A percentile compares a stretch with the other conserved stretches of the same genome.
Conservation (phyloP, 2,888 invertebrate genomes). For the Pomacea canaliculata region DNA sequence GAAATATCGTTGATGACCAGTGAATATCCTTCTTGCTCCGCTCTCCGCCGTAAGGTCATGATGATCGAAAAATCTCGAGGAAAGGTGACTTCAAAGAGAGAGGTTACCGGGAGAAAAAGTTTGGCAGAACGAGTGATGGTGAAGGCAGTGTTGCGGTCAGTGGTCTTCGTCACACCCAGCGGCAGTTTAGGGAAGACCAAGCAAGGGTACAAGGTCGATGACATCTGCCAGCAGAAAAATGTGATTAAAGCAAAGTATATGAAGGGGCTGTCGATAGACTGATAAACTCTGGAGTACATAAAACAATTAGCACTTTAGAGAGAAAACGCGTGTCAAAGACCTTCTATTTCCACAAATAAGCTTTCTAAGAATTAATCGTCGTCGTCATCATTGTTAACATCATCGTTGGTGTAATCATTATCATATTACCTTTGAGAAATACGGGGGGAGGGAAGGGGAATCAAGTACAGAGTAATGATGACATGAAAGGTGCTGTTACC, state of each 20-base stretch:
- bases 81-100: slow-evolving; percentile 48
- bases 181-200: slow-evolving; percentile 55
- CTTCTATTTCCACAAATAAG: too few species aligned
- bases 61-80: slow-evolving; percentile 57
- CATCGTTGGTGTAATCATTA: too few species aligned
- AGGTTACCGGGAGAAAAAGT: slow-evolving; percentile 50
- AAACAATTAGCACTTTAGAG: too few species aligned
- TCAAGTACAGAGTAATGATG: too few species aligned
- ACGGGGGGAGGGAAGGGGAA: too few species aligned
- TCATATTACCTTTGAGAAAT: too few species aligned
- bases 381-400: too few species aligned
- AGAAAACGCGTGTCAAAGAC: too few species aligned
- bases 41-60: slow-evolving; percentile 44
- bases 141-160: slow-evolving; percentile 45
- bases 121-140: slow-evolving; percentile 49
- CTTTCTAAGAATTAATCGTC: too few species aligned
- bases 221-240: slow-evolving; percentile 35
- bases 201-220: slow-evolving; percentile 46
- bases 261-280: background rate
- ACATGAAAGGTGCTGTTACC: too few species aligned
- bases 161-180: slow-evolving; percentile 46
- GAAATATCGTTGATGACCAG: slow-evolving; percentile 55
- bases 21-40: slow-evolving; percentile 45
- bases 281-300: too few species aligned
- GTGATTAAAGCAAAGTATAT: too few species aligned